Conservation (phyloP, 2,888 invertebrate genomes). For the Sylvicola fuscatus region DNA sequence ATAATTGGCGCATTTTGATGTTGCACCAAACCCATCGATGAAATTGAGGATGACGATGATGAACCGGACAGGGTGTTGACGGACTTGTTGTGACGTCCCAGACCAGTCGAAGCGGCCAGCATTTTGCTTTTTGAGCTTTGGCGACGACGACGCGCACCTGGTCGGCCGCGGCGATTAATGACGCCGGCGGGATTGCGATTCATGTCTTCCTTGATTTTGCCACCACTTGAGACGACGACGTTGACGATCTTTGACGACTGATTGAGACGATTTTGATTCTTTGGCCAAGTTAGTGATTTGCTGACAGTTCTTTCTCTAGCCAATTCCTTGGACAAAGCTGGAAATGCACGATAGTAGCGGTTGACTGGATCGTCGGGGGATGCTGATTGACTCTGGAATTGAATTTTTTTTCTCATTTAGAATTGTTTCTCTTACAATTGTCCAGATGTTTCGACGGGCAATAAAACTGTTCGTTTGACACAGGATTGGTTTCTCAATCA, state of each 20-base stretch:
- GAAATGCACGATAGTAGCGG: slow-evolving; percentile 60
- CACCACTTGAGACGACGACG: not conserved
- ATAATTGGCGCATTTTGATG: no score
- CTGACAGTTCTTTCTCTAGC: slow-evolving; percentile 11
- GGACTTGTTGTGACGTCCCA: not conserved
- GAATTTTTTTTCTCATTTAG: no score
- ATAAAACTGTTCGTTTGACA: no score
- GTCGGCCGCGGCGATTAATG: no score
- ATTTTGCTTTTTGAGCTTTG: not conserved
- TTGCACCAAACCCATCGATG: no score
- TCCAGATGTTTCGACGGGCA: no score
- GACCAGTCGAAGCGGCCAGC: no score
- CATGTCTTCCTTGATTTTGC: not conserved
- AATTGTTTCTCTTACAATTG: no score
- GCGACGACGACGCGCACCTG: not conserved
- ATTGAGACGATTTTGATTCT: slow-evolving; percentile 14
- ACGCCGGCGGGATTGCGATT: no score
- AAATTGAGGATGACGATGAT: no score
- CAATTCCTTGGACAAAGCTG: slow-evolving; percentile 36
- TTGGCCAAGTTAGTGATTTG: slow-evolving; percentile 16
- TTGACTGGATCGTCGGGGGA: slow-evolving; percentile 37
- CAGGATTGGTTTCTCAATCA: no score
- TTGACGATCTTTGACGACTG: slow-evolving; percentile 11
- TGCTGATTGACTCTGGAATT: slow-evolving; percentile 2
- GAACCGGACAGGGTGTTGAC: no score